Evolutionary conservation across 92 coral and sea anemone species (phyloP), one percentile per base, ranked within the genome.

Genomic region (Zoanthus sociatus): DNA sequence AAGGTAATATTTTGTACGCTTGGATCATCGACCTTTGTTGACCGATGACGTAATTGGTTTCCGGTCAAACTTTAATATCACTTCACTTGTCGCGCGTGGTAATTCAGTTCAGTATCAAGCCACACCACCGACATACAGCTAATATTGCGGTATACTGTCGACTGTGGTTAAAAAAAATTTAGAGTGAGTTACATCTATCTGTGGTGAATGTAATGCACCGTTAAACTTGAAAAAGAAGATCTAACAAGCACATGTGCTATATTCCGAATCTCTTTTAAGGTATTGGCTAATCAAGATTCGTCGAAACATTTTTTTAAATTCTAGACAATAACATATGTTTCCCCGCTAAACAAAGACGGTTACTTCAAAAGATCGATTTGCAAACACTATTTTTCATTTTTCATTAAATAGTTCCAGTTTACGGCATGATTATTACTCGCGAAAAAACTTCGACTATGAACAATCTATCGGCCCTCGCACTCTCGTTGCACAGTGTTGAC

Each of bases 401-500:
- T 77, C 14, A n/a, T 20, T 63, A 77, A 77, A 77, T 47, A 51
- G 82, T 76, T 6, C 33, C 69, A 63, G 9, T 16, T 45, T 64
- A 47, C 42, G 84, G 66, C 46, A 81, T 81, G 85, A 81, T 67
- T 44, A 64, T 81, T 20, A 81, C 85, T n/a, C 75, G 85, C 75
- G 85, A 81, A 70, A 81, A 81, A 48, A 21, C 15, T 48, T 55
- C 76, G 9, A 77, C 60, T 69, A 77, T 68, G 64, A 78, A 46
- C 16, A 68, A 47, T 68, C 87, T 83, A 8, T 78, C 68, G 30
- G 33, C 67, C 60, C 92, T 95, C 89, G 92, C 98, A 15, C 94
- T 95, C 30, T 72, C 94, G 83, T 7, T 66, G 1, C 92, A 91
- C 83, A 84, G 89, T 15, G 88, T 90, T 48, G 95, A 93, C 30